A percentile compares a stretch with the other conserved stretches of the same genome.
phyloP scores from a whole-genome alignment of 2,113 vertebrate genomes.

The Lepisosteus oculatus region DNA sequence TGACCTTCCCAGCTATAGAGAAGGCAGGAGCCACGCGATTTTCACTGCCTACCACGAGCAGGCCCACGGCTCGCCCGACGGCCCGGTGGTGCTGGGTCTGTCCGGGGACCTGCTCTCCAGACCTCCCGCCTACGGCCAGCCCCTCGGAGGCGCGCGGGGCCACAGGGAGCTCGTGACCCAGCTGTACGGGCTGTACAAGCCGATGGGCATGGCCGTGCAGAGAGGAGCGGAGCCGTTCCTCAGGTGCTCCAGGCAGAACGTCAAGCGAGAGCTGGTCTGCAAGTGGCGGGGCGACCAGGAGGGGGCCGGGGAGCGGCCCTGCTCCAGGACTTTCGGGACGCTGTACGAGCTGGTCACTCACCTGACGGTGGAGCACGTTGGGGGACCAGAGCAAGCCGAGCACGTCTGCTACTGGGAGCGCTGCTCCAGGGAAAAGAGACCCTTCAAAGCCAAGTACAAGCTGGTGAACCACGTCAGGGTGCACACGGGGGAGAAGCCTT shows the following conservation, averaged over 20 bases:
- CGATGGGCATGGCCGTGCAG: slow-evolving; percentile 57
- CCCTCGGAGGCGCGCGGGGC: slow-evolving; percentile 44
- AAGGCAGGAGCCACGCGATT: slow-evolving; percentile 60
- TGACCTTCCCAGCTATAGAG: slow-evolving; percentile 61
- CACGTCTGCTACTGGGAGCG: slow-evolving; percentile 67
- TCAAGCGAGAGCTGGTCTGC: slow-evolving; percentile 65
- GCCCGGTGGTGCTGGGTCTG: slow-evolving; percentile 60
- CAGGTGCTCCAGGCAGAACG: slow-evolving; percentile 54
- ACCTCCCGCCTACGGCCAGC: slow-evolving; percentile 49
- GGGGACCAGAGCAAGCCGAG: slow-evolving; percentile 62
- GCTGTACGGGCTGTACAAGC: slow-evolving; percentile 57
- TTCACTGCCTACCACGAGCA: slow-evolving; percentile 67
- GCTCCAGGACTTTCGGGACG: slow-evolving; percentile 64
- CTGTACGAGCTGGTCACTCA: slow-evolving; percentile 74
- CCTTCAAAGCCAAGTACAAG: slow-evolving; percentile 68
- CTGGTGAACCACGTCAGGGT: slow-evolving; percentile 63
- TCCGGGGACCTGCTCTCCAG: slow-evolving; percentile 55
- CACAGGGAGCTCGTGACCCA: slow-evolving; percentile 62
- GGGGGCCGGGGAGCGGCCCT: slow-evolving; percentile 52
- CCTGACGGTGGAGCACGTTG: slow-evolving; percentile 71
- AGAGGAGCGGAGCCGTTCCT: slow-evolving; percentile 51
- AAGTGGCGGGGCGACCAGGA: slow-evolving; percentile 64
- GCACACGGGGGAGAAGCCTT: slow-evolving; percentile 63
- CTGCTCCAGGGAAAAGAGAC: slow-evolving; percentile 47
- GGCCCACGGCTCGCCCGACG: slow-evolving; percentile 63